Percentiles rank a stretch among this genome's conserved stretches.
Conservation (phyloP, 2,113 vertebrate genomes). For the Cricetomys ansorgei region DNA sequence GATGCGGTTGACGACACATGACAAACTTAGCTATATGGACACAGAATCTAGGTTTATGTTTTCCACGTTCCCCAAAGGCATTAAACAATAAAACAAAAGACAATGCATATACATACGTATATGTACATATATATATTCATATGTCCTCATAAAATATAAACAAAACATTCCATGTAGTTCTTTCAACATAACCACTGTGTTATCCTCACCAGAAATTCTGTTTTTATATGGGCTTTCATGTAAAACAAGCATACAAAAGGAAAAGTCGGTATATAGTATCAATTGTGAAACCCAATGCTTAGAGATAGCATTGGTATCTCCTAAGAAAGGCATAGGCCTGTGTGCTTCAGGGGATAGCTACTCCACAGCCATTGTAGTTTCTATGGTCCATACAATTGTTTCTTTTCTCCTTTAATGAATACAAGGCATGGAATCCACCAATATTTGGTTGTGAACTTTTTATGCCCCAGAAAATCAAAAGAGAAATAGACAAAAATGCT, state of each 20-base stretch:
- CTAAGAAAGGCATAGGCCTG: neutral
- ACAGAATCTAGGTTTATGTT: conserved; percentile 89
- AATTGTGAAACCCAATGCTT: neutral
- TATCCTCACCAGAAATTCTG: conserved; percentile 25
- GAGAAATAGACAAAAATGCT: neutral
- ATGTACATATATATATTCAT: too few species aligned
- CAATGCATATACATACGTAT: conserved; percentile 28
- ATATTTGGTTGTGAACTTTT: neutral
- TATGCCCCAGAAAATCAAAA: neutral
- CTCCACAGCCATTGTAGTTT: neutral
- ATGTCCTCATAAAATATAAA: neutral
- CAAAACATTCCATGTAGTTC: accelerated
- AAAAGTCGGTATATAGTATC: neutral
- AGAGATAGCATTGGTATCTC: neutral
- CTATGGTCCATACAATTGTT: neutral
- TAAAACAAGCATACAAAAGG: neutral
- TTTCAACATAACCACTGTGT: neutral
- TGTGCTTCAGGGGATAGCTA: neutral
- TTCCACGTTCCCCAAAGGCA: conserved; percentile 87
- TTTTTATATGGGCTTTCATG: neutral
- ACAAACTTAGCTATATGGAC: conserved; percentile 96
- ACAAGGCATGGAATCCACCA: neutral
- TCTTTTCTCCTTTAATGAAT: neutral
- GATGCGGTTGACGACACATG: conserved; percentile 99
- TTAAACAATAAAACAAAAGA: conserved; percentile 52